Evolutionary conservation across 2,113 vertebrate genomes (phyloP), one percentile per base, ranked within the genome.

Genomic region (Paraplagusia blochii): DNA sequence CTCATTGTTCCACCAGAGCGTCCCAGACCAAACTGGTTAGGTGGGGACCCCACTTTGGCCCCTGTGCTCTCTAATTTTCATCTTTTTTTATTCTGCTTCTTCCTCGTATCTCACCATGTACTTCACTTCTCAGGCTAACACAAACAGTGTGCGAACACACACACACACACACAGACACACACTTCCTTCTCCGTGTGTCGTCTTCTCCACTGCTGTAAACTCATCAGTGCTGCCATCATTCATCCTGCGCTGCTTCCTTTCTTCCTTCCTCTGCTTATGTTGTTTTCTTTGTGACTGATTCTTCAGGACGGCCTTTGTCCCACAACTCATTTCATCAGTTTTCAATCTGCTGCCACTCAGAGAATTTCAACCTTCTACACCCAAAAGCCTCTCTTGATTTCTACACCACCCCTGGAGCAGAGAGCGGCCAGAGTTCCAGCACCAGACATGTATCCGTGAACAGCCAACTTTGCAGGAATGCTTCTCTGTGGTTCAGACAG

Each of bases 1-100:
- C 79, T 87, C 88, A 90, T 90, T 90, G 88, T 90, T 79, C 78
- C 85, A 87, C 85, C 59, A 63, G 86, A 89, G 84, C 79, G 65
- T 67, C 80, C 85, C 82, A 87, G 87, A 89, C 82, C 44, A 69
- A 88, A 89, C 88, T 83, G 86, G 85, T 89, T 84, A 85, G 84
- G 85, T 88, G 80, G 62, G 76, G 87, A 85, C 88, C 84, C 75
- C 62, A 65, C 73, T 77, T 76, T 86, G 80, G 84, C 83, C 75
- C 63, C 1, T 2, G 16, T 66, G 74, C 77, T 72, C 79, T 66
- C 63, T 71, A 63, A 50, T 74, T 79, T 75, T 47, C 36, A 9
- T 65, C 50, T 46, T 77, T 62, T 76, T 54, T 71, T 35, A 34
- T 36, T 19, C 57, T 61, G 48, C 7, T 29, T 48, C 45, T 52